phyloP scores from a whole-genome alignment of 2,797 vertebrate species.

The Amniataba percoides region DNA sequence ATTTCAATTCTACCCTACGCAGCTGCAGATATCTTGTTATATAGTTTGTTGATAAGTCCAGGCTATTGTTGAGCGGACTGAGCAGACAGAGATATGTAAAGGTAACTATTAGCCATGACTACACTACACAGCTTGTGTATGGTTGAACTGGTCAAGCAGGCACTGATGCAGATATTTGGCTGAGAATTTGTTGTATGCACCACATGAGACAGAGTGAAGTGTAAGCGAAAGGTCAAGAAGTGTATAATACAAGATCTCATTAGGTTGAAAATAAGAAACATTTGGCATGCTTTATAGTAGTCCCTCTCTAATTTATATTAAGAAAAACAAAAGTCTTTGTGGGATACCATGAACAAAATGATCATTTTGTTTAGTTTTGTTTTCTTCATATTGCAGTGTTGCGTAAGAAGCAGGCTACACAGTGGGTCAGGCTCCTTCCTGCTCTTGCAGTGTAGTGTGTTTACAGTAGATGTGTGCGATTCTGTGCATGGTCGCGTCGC shows the following conservation, averaged over 20 bases:
- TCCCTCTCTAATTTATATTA: conserved; percentile 58
- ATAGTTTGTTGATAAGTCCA: conserved; percentile 61
- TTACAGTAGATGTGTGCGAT: conserved; percentile 62
- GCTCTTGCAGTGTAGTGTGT: conserved; percentile 63
- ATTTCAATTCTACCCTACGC: conserved; percentile 61
- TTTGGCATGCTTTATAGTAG: conserved; percentile 87
- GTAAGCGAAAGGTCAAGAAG: conserved; percentile 61
- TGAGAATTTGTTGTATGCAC: conserved; percentile 70
- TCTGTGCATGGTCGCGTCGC: conserved; percentile 23
- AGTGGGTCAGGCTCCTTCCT: conserved; percentile 74
- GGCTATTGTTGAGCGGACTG: conserved; percentile 40
- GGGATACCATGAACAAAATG: conserved; percentile 64
- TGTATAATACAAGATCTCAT: conserved; percentile 66
- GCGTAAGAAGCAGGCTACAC: conserved; percentile 85
- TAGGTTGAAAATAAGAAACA: conserved; percentile 62
- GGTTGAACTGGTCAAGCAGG: conserved; percentile 85
- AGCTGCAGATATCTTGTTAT: conserved; percentile 73
- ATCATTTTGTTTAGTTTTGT: conserved; percentile 33
- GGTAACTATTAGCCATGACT: conserved; percentile 76
- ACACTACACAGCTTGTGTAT: conserved; percentile 72
- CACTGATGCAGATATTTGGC: conserved; percentile 87
- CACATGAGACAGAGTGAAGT: conserved; percentile 56
- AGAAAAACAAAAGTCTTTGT: conserved; percentile 63
- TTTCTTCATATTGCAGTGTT: conserved; percentile 75
- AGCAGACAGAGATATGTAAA: conserved; percentile 61